Base-by-base conservation (phyloP, 2,888 invertebrate species). In the Nematopogon swammerdamellus region DNA sequence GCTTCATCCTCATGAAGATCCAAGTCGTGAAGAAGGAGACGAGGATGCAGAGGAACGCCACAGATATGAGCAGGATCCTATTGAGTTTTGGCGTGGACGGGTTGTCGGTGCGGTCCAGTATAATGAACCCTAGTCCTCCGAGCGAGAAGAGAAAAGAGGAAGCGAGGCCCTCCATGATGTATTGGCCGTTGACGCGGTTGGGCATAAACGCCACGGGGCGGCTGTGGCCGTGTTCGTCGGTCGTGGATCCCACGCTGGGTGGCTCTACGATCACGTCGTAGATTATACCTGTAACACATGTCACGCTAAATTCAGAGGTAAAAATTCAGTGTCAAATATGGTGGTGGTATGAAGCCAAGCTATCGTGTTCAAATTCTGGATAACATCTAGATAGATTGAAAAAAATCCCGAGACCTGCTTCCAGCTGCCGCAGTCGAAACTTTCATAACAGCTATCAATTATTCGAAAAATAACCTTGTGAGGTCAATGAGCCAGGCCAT, bases 241-340 rank as follows among this genome's bases (percentile, higher is more conserved):
- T 97, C 1, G 97, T 97, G 2, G 96, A 96, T 19, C 98, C 98
- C 52, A 96, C 95, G 68, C 96, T 95, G 6, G 98, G 98, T 1
- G 98, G 98, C 71, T 99, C 99, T 52, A 97, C 96, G 64, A 99
- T 99, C 8, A 99, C 96, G 75, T 99, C 98, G 72, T 99, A 99
- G 60, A 99, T 98, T 49, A 99, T 95, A 52, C 97, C 97, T 97
- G 62, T 19, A 83, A 77, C 55, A 63, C 54, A 60, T 56, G 51
- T 30, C 47, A n/a, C n/a, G n/a, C n/a, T n/a, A n/a, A n/a, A 30
- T 44, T 19, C 16, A 45, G 14, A 49, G 50, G 50, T n/a, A n/a
- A n/a, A n/a, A n/a, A n/a, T n/a, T n/a, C n/a, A n/a, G n/a, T n/a
- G n/a, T n/a, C n/a, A n/a, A n/a, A n/a, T n/a, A n/a, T n/a, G n/a